These are phyloP conservation scores for Melanocharis versteri DNA, from an alignment of 2,113 vertebrate genomes.

Conservation along the genomic window DNA sequence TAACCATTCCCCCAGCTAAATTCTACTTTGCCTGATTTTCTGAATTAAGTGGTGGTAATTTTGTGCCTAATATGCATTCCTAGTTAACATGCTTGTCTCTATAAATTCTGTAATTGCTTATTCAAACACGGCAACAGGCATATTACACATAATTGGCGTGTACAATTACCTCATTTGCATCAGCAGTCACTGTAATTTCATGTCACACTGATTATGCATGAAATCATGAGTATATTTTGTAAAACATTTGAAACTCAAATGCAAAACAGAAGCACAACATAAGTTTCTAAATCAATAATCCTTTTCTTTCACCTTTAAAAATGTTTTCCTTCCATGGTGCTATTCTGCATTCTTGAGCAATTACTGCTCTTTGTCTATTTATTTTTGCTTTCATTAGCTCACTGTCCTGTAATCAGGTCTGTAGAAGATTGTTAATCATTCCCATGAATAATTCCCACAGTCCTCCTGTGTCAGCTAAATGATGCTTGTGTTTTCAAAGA, in stretches of 20 bases:
- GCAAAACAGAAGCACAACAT: background rate
- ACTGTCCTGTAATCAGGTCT: background rate
- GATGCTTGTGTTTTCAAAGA: background rate
- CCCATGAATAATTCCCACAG: background rate
- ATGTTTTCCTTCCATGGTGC: background rate
- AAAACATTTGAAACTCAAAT: constrained; percentile 34
- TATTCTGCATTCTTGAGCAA: background rate
- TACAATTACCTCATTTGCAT: constrained; percentile 53
- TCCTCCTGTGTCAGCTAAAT: background rate
- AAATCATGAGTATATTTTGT: background rate
- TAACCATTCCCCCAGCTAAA: constrained; percentile 13
- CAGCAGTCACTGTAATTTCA: constrained; percentile 32
- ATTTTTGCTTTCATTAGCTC: background rate
- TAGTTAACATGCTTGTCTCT: constrained; percentile 54
- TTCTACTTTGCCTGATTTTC: constrained; percentile 42
- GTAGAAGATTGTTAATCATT: background rate
- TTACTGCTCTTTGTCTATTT: background rate
- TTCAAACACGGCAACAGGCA: constrained; percentile 42
- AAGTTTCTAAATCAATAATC: background rate
- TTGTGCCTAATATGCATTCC: constrained; percentile 44
- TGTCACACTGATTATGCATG: constrained; percentile 19
- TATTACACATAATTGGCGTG: constrained; percentile 45
- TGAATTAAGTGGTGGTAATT: constrained; percentile 56
- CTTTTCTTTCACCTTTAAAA: background rate
- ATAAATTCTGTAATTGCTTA: constrained; percentile 57